Evolutionary conservation across 1,140 invertebrate genomes (phyloP).

Genomic region (Trichonephila clavipes): DNA sequence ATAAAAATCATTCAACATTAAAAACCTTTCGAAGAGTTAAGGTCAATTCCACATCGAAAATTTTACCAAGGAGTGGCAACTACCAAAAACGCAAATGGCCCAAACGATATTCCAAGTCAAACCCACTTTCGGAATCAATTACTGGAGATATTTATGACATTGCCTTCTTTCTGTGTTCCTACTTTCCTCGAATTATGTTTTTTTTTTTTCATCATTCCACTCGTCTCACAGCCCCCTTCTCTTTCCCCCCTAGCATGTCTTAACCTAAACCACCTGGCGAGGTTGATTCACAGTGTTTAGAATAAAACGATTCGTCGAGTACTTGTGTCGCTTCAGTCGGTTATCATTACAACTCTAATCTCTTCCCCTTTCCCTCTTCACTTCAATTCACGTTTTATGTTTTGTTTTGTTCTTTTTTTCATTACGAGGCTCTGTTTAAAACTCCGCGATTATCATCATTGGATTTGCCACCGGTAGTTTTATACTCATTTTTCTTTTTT

Average conservation of each 20-base stretch:
- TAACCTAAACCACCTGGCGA: slow-evolving; percentile 9
- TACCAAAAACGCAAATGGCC: too few species aligned
- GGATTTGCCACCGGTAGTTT: background rate
- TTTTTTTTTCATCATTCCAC: background rate
- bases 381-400: background rate
- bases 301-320: slow-evolving; percentile 10
- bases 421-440: background rate
- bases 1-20: too few species aligned
- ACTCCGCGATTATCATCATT: background rate
- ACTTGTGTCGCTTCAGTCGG: background rate
- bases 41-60: too few species aligned
- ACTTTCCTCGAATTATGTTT: background rate
- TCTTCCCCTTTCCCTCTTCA: background rate
- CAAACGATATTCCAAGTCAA: too few species aligned
- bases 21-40: too few species aligned
- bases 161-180: background rate
- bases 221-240: background rate
- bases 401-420: background rate
- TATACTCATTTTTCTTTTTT: background rate
- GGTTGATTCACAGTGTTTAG: background rate
- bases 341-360: background rate
- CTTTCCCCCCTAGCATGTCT: background rate
- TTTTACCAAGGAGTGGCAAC: too few species aligned
- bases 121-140: too few species aligned
- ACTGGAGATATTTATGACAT: background rate